Evolutionary conservation across 53 echinoderm and acorn worm species (phyloP).

Genomic region (Paracentrotus lividus): DNA sequence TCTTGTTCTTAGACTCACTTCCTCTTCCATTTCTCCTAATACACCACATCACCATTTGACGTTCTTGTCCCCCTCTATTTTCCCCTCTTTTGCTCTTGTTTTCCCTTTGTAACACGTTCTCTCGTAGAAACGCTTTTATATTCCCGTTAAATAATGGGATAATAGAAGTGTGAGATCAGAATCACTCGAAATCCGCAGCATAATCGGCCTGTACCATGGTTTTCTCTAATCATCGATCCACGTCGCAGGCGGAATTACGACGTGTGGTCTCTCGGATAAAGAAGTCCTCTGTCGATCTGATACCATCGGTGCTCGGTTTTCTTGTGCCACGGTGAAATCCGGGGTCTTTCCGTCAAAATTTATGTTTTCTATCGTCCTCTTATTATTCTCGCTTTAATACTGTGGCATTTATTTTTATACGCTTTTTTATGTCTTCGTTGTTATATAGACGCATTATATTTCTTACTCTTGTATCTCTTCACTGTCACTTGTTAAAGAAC

Average conservation of each 20-base stretch:
- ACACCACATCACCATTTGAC: too few relatives aligned
- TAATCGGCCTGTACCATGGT: slow-evolving; percentile 35
- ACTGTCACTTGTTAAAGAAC: too few relatives aligned
- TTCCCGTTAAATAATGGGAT: slow-evolving; percentile 17
- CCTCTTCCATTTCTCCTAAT: neutral
- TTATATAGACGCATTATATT: neutral
- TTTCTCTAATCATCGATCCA: slow-evolving; percentile 69
- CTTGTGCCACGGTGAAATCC: slow-evolving; percentile 1
- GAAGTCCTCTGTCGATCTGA: slow-evolving; percentile 29
- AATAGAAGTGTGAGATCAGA: slow-evolving; percentile 26
- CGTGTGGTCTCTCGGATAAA: too few relatives aligned
- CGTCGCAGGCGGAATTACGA: slow-evolving; percentile 54
- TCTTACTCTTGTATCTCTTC: neutral
- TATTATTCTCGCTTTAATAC: slow-evolving; percentile 50
- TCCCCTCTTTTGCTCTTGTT: neutral
- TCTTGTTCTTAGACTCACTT: neutral
- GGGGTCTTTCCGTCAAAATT: slow-evolving; percentile 33
- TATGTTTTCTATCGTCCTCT: slow-evolving; percentile 45
- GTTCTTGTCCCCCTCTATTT: neutral
- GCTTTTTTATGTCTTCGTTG: slow-evolving; percentile 23
- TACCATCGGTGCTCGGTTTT: slow-evolving; percentile 41
- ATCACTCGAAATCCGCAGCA: slow-evolving; percentile 34
- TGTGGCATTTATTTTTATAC: too few relatives aligned
- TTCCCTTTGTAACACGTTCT: neutral
- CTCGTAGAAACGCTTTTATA: slow-evolving; percentile 19